These are phyloP conservation scores for Burhinus bistriatus DNA, from an alignment of 2,113 vertebrate genomes.

Conservation along the genomic window DNA sequence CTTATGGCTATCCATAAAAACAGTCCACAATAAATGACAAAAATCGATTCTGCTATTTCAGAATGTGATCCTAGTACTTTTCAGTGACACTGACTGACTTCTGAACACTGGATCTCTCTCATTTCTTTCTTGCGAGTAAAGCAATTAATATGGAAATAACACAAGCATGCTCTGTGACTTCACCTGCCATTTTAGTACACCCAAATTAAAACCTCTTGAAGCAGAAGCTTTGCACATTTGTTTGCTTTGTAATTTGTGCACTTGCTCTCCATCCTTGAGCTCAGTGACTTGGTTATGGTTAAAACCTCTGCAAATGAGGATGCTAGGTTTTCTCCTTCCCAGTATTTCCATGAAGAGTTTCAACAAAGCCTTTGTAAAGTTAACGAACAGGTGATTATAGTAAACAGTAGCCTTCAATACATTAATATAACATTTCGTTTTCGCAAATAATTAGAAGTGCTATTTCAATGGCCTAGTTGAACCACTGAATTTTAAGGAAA, in stretches of 20 bases:
- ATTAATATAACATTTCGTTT: not conserved
- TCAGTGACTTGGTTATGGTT: not conserved
- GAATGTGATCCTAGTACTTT: constrained; percentile 28
- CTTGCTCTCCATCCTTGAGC: not conserved
- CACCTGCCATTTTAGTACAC: not conserved
- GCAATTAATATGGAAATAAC: not conserved
- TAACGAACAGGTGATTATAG: not conserved
- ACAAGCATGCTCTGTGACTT: constrained; percentile 20
- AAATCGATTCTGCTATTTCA: not conserved
- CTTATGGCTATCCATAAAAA: not conserved
- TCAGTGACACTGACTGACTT: constrained; percentile 20
- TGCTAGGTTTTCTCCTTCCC: not conserved
- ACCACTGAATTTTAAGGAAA: not conserved
- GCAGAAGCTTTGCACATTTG: constrained; percentile 47
- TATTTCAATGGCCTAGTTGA: not conserved
- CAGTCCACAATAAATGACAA: not conserved
- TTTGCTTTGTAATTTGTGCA: constrained; percentile 16
- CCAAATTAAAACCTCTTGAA: constrained; percentile 23
- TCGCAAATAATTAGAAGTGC: not conserved
- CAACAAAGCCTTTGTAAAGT: not conserved
- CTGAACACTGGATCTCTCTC: constrained; percentile 23
- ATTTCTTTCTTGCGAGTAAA: not conserved
- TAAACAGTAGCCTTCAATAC: not conserved
- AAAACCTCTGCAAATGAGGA: not conserved
- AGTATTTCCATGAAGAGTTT: not conserved